Base-by-base conservation (phyloP, 2,113 vertebrate genomes). In the Patagioenas fasciata region DNA sequence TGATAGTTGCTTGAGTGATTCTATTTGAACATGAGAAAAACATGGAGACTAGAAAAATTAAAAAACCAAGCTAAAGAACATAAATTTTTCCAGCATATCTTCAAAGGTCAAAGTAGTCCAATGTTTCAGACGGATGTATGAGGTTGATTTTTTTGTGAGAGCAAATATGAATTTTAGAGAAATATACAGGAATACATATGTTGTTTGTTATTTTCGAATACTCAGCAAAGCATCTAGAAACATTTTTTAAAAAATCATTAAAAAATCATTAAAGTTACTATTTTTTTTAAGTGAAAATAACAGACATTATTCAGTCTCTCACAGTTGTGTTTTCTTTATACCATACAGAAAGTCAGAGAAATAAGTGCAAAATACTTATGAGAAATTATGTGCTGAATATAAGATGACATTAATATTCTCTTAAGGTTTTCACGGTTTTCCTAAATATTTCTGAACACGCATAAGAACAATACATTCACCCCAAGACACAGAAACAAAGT, bases 341-440 rank as follows among this genome's bases (percentile, higher is more conserved):
- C 44, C n/a, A 31, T 36, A 48, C 6, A 80, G 56, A 95, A 97
- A 93, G 31, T 48, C 58, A 93, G 74, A 80, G 29, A 94, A 95
- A 85, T 80, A 90, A 95, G 18, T 80, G 21, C n/a, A 95, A 95
- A 88, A 74, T 83, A 73, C 54, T 82, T 95, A 40, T 58, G 67
- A 85, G 64, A 89, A 89, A 96, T 28, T 38, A 85, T 77, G 36
- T 40, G 26, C 50, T 26, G 6, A 83, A 94, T 81, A 42, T 47
- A 92, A 47, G 51, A 60, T 7, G 10, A 15, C 75, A 90, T 91
- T 89, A 88, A 73, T 97, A 97, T 67, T 93, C 47, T 74, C 58
- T 88, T 80, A 96, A 50, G 51, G 53, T 96, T 96, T 95, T 72
- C 53, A 92, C 64, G 90, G 34, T 83, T 97, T 97, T 96, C 74